These are phyloP conservation scores for Caranx melampygus DNA, from an alignment of 2,113 vertebrate genomes.

Conservation along the genomic window DNA sequence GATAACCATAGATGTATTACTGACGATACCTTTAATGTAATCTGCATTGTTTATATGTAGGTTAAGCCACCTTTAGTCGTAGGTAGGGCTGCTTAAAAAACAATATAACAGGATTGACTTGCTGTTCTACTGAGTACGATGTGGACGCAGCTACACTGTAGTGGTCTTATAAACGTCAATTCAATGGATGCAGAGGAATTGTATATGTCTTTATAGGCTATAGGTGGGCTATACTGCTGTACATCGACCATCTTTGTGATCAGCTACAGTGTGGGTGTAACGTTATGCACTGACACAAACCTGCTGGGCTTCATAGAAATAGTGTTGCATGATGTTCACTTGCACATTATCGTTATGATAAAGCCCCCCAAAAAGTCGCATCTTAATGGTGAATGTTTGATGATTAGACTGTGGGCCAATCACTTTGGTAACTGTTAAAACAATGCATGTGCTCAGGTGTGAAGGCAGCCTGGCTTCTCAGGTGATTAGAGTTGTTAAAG, in stretches of 20 bases:
- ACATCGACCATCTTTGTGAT: conserved; percentile 64
- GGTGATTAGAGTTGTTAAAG: conserved; percentile 67
- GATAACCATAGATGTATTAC: neutral
- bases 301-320: conserved; percentile 8
- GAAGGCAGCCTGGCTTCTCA: conserved; percentile 45
- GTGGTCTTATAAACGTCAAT: neutral
- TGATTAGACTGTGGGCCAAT: neutral
- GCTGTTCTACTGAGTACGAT: neutral
- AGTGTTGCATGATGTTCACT: neutral
- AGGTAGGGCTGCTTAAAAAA: conserved; percentile 42
- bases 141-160: neutral
- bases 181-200: neutral
- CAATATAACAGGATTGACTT: conserved; percentile 22
- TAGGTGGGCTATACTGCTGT: conserved; percentile 22
- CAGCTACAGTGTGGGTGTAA: conserved; percentile 52
- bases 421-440: neutral
- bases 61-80: conserved; percentile 42
- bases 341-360: neutral
- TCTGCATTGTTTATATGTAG: conserved; percentile 65
- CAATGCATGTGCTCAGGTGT: conserved; percentile 50
- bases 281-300: conserved; percentile 44
- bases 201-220: conserved; percentile 4
- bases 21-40: conserved; percentile 8
- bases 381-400: neutral
- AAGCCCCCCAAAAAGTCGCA: neutral